Evolutionary conservation across 2,797 vertebrate genomes (phyloP), one percentile per base, ranked within the genome.

Genomic region (Gymnoscopelus braueri): DNA sequence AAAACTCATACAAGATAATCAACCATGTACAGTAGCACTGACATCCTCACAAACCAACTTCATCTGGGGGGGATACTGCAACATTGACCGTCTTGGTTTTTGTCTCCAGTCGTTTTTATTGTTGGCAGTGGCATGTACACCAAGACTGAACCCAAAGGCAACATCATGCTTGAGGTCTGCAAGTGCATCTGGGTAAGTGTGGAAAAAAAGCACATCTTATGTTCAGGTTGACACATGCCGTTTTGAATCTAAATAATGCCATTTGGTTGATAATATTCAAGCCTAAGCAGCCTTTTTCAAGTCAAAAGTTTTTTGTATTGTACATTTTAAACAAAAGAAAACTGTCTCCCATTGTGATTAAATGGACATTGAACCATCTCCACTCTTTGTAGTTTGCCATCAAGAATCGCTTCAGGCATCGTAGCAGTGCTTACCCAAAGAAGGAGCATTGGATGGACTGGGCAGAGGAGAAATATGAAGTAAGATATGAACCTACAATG

Each of bases 371-470:
- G 11, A 55, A 10, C 3, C 29, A 48, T 47, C n/a, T 62, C 3
- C 55, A 11, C 53, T 52, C 0, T 67, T 60, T 56, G 35, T 56
- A 96, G 98, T 99, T 96, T 90, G 96, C 97, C 1, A 61, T 98
- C 80, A 90, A 79, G 75, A 99, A 98, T 81, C 93, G 96, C 78
- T 95, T 94, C 53, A 90, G 0, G 5, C 94, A 98, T 76, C 93
- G 95, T 23, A 83, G 90, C 67, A 73, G 88, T 2, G 0, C 50
- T 3, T 95, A 81, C 78, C 94, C 96, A 0, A 95, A 91, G 82
- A 95, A 94, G 74, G 83, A 89, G 0, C 98, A 99, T 87, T 99
- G 97, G 97, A 90, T 99, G 90, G 97, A 99, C 92, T 99, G 97
- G 97, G 96, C 98, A 0, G 91, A 85, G 0, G 98, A 98, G 50